Conservation (phyloP, 2,113 vertebrate genomes). For the Myrmecophaga tridactyla region DNA sequence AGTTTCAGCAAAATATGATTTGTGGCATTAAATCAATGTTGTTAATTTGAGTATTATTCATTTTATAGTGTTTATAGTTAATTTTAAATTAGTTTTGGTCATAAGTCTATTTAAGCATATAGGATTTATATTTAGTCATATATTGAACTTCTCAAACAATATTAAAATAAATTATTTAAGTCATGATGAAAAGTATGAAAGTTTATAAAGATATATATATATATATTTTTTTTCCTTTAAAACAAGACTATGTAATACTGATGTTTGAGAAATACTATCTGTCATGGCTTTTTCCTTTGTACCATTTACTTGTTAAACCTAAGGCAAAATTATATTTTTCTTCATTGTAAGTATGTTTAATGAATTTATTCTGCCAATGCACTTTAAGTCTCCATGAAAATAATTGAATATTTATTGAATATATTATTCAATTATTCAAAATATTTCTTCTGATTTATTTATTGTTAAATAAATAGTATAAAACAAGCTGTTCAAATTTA, state of each 20-base stretch:
- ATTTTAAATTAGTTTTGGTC: constrained; percentile 6
- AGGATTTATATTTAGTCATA: background rate
- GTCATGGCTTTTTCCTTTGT: background rate
- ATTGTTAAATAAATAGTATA: background rate
- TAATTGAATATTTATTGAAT: no score
- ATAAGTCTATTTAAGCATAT: background rate
- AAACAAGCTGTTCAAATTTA: background rate
- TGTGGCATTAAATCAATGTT: background rate
- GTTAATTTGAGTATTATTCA: background rate
- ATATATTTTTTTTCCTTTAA: background rate
- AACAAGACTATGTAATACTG: background rate
- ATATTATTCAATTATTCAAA: no score
- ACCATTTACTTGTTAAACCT: background rate
- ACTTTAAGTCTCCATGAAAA: background rate
- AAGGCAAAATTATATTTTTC: background rate
- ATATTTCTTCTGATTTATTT: background rate
- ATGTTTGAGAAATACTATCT: background rate
- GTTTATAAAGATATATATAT: background rate
- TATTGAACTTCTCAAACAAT: background rate
- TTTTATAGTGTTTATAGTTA: constrained; percentile 7
- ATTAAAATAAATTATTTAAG: background rate
- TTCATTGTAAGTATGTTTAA: background rate
- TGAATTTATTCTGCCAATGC: background rate
- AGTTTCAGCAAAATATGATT: background rate
- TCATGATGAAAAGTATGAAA: background rate